phyloP scores from a whole-genome alignment of 53 echinoderm and acorn worm genomes.

The Stichopus horrens region DNA sequence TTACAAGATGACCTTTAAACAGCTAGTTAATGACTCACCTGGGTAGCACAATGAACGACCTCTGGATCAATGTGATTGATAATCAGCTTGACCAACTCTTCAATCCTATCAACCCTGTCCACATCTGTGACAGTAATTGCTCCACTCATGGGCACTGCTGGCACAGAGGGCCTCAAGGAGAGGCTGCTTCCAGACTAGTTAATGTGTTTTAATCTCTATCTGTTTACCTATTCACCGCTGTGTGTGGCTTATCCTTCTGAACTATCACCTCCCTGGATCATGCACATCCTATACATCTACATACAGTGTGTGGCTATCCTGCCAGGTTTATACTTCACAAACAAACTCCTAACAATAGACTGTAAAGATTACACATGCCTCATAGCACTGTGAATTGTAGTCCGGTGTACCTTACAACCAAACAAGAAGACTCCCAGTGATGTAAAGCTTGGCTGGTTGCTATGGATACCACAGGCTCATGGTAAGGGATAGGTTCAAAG shows the following conservation, averaged over 20 bases:
- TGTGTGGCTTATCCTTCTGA: no score
- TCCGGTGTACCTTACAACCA: background rate
- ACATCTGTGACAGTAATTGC: conserved; percentile 31
- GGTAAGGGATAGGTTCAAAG: background rate
- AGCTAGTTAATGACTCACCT: conserved; percentile 56
- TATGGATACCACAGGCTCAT: background rate
- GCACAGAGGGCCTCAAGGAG: no score
- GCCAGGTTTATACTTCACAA: background rate
- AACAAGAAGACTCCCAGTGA: background rate
- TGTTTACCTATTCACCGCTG: no score
- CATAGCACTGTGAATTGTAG: background rate
- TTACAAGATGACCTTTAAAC: no score
- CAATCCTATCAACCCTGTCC: conserved; percentile 74
- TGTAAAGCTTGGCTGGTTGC: conserved; percentile 27
- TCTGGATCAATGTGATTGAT: conserved; percentile 90
- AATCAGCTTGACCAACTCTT: conserved; percentile 89
- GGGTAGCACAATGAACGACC: conserved; percentile 76
- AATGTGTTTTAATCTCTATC: background rate
- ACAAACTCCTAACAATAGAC: background rate
- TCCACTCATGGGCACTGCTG: conserved; percentile 29
- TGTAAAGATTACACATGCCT: background rate
- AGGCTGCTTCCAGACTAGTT: background rate
- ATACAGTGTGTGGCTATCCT: no score
- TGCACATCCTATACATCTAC: no score
- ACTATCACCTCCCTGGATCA: no score